Base-by-base conservation (phyloP, 1,140 invertebrate genomes). In the Trachymyrmex cornetzi region DNA sequence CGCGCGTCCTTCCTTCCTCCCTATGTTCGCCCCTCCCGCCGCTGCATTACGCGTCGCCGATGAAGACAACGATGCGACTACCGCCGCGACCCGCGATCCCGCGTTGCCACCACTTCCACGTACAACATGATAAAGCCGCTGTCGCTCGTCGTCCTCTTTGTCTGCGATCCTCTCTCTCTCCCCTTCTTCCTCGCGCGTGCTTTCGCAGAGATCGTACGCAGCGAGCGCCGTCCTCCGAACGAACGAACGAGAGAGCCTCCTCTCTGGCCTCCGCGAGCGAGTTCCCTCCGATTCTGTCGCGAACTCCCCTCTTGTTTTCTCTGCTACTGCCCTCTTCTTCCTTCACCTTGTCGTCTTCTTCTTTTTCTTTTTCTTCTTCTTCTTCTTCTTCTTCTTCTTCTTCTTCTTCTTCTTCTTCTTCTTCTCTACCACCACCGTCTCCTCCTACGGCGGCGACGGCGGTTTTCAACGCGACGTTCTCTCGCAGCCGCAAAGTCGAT, bases 41-140 rank as follows among this genome's bases (percentile, higher is more conserved):
- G 72, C 38, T 71, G 87, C 69, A 80, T 90, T 75, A 90, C 86
- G 57, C 86, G 57, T 57, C 69, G 66, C 38, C 66, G 66, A 87
- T 64, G 86, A 74, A 75, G 88, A 63, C 86, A 85, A 88, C 77
- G 86, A 85, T 85, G 57, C 72, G 61, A 27, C 72, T 82, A 79
- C 59, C 71, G 67, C 82, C 75, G 24, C 88, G 80, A 74, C 75
- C 87, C 82, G 86, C 87, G 69, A 85, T 88, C 90, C 85, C 85
- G 85, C 80, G 89, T 88, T 34, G 77, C 88, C 74, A 81, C 74
- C 57, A 67, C 87, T 79, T 91, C 89, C 90, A 88, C 81, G 63
- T 71, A 90, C 87, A 92, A 88, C 86, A 91, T 91, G 90, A 91
- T 91, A 91, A 89, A 79, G 87, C 72, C 87, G 66, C 85, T 86